Base-by-base conservation (phyloP, 2,888 invertebrate genomes). In the Acronicta aceris region DNA sequence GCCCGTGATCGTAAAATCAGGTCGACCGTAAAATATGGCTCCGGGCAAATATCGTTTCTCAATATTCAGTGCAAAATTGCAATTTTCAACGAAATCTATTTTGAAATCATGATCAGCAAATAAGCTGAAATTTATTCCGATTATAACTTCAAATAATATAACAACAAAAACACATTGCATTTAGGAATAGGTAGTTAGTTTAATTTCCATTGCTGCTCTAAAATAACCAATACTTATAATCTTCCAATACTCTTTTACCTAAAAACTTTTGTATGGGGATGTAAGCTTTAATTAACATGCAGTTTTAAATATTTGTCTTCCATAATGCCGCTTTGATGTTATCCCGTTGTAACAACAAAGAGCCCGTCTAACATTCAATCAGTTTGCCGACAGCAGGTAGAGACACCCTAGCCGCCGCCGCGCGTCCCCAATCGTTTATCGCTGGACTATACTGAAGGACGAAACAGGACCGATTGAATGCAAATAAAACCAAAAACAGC, bases 401-500 rank as follows among this genome's bases (percentile, higher is more conserved):
- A 71, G 49, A 71, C 59, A 63, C 65, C 56, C 65, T 69, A 76
- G 55, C 55, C 47, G 59, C 17, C 50, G 69, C 78, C 58, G 33
- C 56, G 66, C 51, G 43, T 52, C 15, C 45, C 47, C 33, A 54
- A 65, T 58, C 27, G 17, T 54, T 51, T 50, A 45, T 51, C 42
- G 38, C 21, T 52, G 27, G 53, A 54, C 53, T 57, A 36, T 21
- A 58, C 47, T 63, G 50, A 43, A 48, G 27, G 38, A 53, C 16
- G 41, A 68, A 58, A 56, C 46, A 51, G 53, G 55, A 59, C 61
- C 45, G 50, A 59, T 63, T 55, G 57, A 56, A 70, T 65, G 67
- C 67, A 63, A 78, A 79, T 81, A 78, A 80, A 83, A 77, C 51
- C 62, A 68, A 76, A 77, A 76, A 49, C 64, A 71, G 63, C 51